These are phyloP conservation scores for Melanostoma scalare DNA, from an alignment of 2,888 invertebrate genomes.

Conservation along the genomic window DNA sequence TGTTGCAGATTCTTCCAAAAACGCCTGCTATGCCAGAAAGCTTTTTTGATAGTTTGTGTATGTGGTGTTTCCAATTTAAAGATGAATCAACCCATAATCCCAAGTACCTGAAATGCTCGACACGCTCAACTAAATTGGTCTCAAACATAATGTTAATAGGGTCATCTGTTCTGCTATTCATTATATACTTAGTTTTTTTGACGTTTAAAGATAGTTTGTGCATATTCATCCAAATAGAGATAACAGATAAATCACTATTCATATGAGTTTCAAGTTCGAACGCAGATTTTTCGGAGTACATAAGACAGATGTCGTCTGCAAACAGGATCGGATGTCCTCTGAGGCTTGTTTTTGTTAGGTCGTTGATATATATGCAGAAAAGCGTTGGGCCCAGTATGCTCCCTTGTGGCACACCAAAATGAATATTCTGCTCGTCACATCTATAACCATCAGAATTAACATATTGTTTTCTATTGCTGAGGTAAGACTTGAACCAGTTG, in stretches of 20 bases:
- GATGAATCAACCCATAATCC: not conserved
- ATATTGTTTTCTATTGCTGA: constrained; percentile 6
- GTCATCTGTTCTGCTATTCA: too few species aligned
- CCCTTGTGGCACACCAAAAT: constrained; percentile 9
- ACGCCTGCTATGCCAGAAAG: too few species aligned
- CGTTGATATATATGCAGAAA: constrained; percentile 1
- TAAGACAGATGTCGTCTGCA: constrained; percentile 12
- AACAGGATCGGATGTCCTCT: not conserved
- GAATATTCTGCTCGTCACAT: constrained; percentile 3
- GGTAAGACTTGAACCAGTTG: constrained; percentile 10
- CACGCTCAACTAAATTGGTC: too few species aligned
- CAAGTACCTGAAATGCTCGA: not conserved
- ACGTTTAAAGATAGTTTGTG: too few species aligned
- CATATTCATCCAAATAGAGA: too few species aligned
- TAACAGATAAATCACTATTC: not conserved
- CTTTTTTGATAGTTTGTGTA: not conserved
- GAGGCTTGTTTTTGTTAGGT: not conserved
- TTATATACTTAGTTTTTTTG: too few species aligned
- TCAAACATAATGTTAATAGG: too few species aligned
- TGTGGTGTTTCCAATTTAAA: constrained; percentile 1
- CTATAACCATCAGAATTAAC: constrained; percentile 2
- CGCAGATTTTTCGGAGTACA: not conserved
- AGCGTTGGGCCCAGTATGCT: constrained; percentile 3
- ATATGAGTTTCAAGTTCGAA: not conserved
- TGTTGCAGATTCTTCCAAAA: too few species aligned